A percentile compares a stretch with the other conserved stretches of the same genome.
Conservation (phyloP, 37 sponge, comb jelly and placozoan genomes). For the Geodia barretti region DNA sequence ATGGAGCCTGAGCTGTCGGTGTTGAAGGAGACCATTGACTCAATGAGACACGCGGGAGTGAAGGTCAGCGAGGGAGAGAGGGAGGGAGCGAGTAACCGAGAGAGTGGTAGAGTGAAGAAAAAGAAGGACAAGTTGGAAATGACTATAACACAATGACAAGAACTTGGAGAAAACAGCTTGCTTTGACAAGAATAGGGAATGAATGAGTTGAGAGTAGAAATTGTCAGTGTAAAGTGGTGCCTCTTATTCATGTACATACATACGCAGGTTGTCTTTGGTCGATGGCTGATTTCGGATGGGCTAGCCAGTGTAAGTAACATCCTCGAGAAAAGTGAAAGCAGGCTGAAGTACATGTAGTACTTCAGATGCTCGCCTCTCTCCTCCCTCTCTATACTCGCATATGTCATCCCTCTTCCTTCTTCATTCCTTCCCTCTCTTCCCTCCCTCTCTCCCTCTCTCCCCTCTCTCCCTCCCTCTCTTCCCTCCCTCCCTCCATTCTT, state of each 20-base stretch:
- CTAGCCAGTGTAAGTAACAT: constrained; percentile 73
- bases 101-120: background rate
- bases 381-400: background rate
- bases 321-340: background rate
- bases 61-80: constrained; percentile 62
- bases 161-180: no score
- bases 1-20: constrained; percentile 80
- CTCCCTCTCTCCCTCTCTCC: constrained; percentile 6
- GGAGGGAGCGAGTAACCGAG: background rate
- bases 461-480: constrained; percentile 4
- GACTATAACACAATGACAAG: no score
- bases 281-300: constrained; percentile 97
- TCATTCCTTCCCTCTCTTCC: background rate
- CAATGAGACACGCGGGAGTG: constrained; percentile 77
- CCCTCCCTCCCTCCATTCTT: background rate
- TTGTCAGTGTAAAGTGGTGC: no score
- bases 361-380: background rate
- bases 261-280: constrained; percentile 87
- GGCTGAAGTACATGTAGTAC: background rate
- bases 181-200: no score
- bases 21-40: constrained; percentile 69
- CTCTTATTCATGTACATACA: no score
- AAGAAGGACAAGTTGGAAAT: background rate
- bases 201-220: no score
- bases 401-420: background rate